phyloP scores from a whole-genome alignment of 1,140 invertebrate species.

The Drosophila pruinosa region DNA sequence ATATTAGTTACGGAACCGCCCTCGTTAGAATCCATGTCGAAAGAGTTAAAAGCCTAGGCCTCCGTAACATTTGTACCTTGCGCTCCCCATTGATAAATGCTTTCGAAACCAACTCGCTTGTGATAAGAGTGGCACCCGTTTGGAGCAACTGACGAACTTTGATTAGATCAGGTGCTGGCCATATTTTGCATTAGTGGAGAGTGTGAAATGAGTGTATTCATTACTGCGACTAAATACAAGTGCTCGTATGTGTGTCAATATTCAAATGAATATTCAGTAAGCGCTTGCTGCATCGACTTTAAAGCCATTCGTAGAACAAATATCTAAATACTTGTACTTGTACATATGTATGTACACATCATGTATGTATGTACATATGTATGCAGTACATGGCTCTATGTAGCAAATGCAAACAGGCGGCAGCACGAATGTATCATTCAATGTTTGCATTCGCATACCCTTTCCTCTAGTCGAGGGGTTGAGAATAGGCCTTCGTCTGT shows the following conservation, averaged over 20 bases:
- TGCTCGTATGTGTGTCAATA: conserved; percentile 34
- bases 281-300: conserved; percentile 15
- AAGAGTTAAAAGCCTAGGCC: neutral
- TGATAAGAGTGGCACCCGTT: conserved; percentile 12
- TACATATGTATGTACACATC: neutral
- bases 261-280: conserved; percentile 40
- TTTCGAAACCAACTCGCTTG: conserved; percentile 9
- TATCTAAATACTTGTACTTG: neutral
- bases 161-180: too few relatives aligned
- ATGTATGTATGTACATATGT: neutral
- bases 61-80: conserved; percentile 14
- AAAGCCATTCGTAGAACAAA: conserved; percentile 16
- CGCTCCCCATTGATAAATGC: conserved; percentile 28
- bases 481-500: too few relatives aligned
- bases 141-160: too few relatives aligned
- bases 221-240: neutral
- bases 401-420: conserved; percentile 17
- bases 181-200: too few relatives aligned
- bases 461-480: too few relatives aligned
- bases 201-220: conserved; percentile 6
- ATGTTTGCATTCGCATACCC: conserved; percentile 23
- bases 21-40: conserved; percentile 10
- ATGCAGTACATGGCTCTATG: neutral
- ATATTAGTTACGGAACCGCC: neutral
- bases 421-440: conserved; percentile 3